Evolutionary conservation across 2,113 vertebrate genomes (phyloP).

Genomic region (Clarias macrocephalus): DNA sequence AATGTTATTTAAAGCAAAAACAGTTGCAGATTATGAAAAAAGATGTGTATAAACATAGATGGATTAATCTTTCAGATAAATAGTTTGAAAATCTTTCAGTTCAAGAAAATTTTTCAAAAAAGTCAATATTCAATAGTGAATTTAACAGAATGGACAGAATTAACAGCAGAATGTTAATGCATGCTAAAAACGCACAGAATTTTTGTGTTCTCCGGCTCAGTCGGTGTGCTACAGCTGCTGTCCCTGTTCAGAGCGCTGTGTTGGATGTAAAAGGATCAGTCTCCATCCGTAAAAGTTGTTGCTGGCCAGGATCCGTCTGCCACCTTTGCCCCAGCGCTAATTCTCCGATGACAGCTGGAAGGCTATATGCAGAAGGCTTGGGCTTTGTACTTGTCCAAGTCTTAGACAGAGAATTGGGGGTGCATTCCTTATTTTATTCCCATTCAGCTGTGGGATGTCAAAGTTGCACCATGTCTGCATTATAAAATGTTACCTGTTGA

Average conservation of each 20-base stretch:
- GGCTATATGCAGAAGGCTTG: slow-evolving; percentile 64
- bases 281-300: slow-evolving; percentile 30
- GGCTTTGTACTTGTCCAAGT: slow-evolving; percentile 42
- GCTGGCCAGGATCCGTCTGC: slow-evolving; percentile 44
- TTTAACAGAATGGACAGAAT: too few species aligned
- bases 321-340: slow-evolving; percentile 47
- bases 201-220: background rate
- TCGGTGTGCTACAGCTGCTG: slow-evolving; percentile 8
- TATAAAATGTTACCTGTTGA: slow-evolving; percentile 15
- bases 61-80: too few species aligned
- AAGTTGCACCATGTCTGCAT: slow-evolving; percentile 29
- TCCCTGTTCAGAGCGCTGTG: background rate
- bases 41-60: background rate
- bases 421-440: slow-evolving; percentile 51
- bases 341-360: slow-evolving; percentile 68
- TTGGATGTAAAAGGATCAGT: slow-evolving; percentile 32
- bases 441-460: slow-evolving; percentile 25
- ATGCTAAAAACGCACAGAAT: background rate
- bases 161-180: background rate
- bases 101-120: background rate
- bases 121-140: background rate
- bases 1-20: background rate
- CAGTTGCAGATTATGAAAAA: background rate
- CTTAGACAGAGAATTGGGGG: slow-evolving; percentile 64
- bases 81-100: background rate